Percentiles rank a stretch among this genome's conserved stretches.
Evolutionary conservation across 2,888 invertebrate species (phyloP).

Genomic region (Cartodere bifasciata): DNA sequence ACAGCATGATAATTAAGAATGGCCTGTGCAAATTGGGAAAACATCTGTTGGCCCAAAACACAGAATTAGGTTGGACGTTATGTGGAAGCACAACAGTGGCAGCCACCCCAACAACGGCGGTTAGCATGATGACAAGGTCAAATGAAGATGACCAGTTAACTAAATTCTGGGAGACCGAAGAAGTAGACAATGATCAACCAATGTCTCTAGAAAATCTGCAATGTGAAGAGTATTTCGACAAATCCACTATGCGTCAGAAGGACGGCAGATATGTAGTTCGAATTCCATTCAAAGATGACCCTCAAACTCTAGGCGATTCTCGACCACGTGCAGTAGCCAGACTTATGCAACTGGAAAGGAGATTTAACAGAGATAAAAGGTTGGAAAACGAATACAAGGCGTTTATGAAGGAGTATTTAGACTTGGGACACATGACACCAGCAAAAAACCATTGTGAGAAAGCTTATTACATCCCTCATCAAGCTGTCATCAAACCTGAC

Average conservation of each 20-base stretch:
- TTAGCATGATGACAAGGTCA: conserved; percentile 2
- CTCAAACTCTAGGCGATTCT: conserved; percentile 8
- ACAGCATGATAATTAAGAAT: conserved; percentile 2
- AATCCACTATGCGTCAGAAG: conserved; percentile 4
- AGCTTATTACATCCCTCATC: conserved; percentile 16
- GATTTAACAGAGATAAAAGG: conserved; percentile 4
- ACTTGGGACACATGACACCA: conserved; percentile 12
- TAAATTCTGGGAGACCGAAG: conserved; percentile 11
- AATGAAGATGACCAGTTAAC: conserved; percentile 4
- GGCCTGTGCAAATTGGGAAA: background rate
- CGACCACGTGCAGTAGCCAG: conserved; percentile 11
- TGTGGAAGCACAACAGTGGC: conserved; percentile 2
- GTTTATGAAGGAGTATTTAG: conserved; percentile 13
- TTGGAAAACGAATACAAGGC: conserved; percentile 9
- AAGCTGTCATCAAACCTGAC: conserved; percentile 11
- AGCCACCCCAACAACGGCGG: background rate
- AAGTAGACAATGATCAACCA: background rate
- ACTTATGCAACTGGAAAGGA: conserved; percentile 11
- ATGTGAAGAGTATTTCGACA: conserved; percentile 10
- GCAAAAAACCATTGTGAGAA: background rate
- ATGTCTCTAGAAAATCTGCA: conserved; percentile 8
- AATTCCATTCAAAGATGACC: conserved; percentile 12
- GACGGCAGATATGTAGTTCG: conserved; percentile 11
- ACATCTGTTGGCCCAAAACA: background rate
- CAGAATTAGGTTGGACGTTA: conserved; percentile 7